phyloP scores from a whole-genome alignment of 2,113 vertebrate genomes.

The Takifugu flavidus region DNA sequence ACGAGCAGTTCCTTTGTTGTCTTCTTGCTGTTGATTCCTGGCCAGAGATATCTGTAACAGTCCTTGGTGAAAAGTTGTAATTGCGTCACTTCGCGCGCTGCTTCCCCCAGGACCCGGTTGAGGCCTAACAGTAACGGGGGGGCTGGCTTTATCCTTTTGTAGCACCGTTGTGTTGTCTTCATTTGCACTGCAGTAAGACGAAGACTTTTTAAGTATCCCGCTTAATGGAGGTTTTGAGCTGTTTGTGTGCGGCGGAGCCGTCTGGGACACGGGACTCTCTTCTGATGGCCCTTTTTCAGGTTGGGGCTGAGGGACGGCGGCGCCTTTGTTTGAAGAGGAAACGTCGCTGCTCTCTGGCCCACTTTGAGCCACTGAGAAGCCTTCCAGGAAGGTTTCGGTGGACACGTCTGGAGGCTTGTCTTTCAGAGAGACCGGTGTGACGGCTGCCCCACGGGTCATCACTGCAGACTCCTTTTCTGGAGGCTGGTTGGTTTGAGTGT shows the following conservation, averaged over 20 bases:
- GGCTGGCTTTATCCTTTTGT: constrained; percentile 33
- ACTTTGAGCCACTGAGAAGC: constrained; percentile 74
- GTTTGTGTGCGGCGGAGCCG: constrained; percentile 76
- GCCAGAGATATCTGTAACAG: constrained; percentile 60
- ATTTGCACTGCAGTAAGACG: constrained; percentile 67
- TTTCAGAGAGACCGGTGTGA: constrained; percentile 77
- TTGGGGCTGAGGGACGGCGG: constrained; percentile 25
- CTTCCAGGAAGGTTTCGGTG: constrained; percentile 87
- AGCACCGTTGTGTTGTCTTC: constrained; percentile 66
- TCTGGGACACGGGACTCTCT: constrained; percentile 64
- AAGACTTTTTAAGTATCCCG: constrained; percentile 78
- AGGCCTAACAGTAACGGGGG: constrained; percentile 19
- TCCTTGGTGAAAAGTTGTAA: constrained; percentile 50
- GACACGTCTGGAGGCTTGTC: constrained; percentile 94
- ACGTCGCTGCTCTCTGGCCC: constrained; percentile 69
- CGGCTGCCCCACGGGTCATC: constrained; percentile 23
- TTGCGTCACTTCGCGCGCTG: constrained; percentile 33
- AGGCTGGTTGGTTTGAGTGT: constrained; percentile 36
- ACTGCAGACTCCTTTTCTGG: constrained; percentile 46
- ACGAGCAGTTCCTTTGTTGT: constrained; percentile 56
- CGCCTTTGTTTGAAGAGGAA: constrained; percentile 35
- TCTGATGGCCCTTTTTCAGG: constrained; percentile 37
- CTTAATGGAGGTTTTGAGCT: constrained; percentile 80
- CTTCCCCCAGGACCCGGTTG: constrained; percentile 43
- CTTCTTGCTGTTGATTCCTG: constrained; percentile 60